Evolutionary conservation across 2,797 vertebrate species (phyloP).

Genomic region (Lycodopsis pacificus): DNA sequence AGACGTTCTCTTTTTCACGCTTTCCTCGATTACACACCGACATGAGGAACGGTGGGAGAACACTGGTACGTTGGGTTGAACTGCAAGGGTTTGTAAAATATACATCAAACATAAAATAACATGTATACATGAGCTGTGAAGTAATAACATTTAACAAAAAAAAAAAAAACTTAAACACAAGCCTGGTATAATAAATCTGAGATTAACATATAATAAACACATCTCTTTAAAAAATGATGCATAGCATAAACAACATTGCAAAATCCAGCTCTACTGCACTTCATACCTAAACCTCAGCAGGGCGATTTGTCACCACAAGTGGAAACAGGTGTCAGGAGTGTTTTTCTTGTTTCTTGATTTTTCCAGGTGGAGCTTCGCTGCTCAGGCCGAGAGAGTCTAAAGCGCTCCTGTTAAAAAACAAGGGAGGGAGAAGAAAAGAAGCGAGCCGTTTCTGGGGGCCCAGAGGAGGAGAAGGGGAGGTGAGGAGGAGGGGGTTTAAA

Average conservation of each 20-base stretch:
- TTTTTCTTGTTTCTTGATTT: slow-evolving; percentile 16
- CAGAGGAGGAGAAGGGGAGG: slow-evolving; percentile 3
- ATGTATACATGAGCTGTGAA: slow-evolving; percentile 9
- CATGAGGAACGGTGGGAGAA: not conserved
- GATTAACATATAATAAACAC: slow-evolving; percentile 44
- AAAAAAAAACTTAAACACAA: slow-evolving; percentile 38
- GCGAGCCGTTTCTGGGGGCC: slow-evolving; percentile 28
- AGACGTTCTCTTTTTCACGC: not conserved
- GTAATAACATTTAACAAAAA: slow-evolving; percentile 32
- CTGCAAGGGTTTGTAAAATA: slow-evolving; percentile 17
- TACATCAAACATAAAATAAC: slow-evolving; percentile 23
- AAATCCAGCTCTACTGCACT: slow-evolving; percentile 58
- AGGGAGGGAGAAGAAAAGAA: slow-evolving; percentile 39
- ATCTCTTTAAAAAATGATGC: slow-evolving; percentile 58
- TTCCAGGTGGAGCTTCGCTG: slow-evolving; percentile 51
- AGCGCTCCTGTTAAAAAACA: slow-evolving; percentile 51
- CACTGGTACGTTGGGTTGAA: not conserved
- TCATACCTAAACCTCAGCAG: slow-evolving; percentile 55
- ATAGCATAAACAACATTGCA: slow-evolving; percentile 69
- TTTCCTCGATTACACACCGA: not conserved
- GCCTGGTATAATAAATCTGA: slow-evolving; percentile 41
- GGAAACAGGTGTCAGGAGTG: slow-evolving; percentile 49
- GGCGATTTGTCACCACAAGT: slow-evolving; percentile 30
- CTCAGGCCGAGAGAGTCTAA: slow-evolving; percentile 59
- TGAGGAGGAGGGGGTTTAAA: slow-evolving; percentile 9